Base-by-base conservation (phyloP, 2,113 vertebrate genomes). In the Himantopus leucocephalus region DNA sequence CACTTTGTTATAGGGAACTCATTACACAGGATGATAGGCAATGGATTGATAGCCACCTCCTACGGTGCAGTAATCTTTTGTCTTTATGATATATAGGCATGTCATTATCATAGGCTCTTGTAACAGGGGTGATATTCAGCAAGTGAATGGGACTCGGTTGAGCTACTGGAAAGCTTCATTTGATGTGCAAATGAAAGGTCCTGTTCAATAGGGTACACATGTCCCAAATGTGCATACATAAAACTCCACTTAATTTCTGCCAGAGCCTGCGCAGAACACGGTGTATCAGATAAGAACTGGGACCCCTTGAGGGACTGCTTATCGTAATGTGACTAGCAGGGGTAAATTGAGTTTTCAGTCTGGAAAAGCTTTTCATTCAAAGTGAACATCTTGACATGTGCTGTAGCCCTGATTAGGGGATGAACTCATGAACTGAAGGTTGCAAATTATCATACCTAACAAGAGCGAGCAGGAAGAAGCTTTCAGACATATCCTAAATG, bases 281-380 rank as follows among this genome's bases (percentile, higher is more conserved):
- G 37, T 39, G 71, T 92, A 90, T 95, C 91, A 85, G 96, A 92
- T 95, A 96, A 96, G 66, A 56, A 87, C 76, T 45, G 73, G 60
- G 48, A 52, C 43, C n/a, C 80, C 92, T 91, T 62, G 74, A 87
- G 91, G 62, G 26, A 39, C 34, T 90, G 66, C 91, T 94, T 97
- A 94, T 97, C 96, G 94, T 88, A 88, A 80, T 93, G 93, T 80
- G 63, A 62, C 92, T 85, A 70, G 71, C 78, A 71, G 87, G 41
- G 63, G n/a, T 80, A 95, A 94, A 88, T 95, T 94, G 91, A 97
- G 89, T 92, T 96, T 96, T 95, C 92, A 95, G 87, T 39, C 88
- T 77, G 47, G 84, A 83, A 94, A 80, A 85, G 87, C 91, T 72
- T 95, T 96, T 93, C 67, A 83, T 96, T 94, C 84, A 90, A 95